Base-by-base conservation (phyloP, 2,888 invertebrate species). In the Agriopis marginaria region DNA sequence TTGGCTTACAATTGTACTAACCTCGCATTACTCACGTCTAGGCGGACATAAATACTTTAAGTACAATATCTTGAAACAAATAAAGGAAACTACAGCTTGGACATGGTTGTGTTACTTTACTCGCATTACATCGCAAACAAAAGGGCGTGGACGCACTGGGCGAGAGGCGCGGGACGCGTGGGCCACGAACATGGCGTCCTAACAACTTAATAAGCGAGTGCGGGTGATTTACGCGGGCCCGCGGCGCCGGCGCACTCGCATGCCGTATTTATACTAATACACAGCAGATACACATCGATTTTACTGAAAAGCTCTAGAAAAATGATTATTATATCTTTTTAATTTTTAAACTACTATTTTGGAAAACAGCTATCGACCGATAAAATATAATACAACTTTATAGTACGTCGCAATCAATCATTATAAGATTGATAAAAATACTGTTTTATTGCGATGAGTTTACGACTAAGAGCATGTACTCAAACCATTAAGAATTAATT, bases 161-260 rank as follows among this genome's bases (percentile, higher is more conserved):
- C 77, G 80, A 79, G 81, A 79, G 81, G 66, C 47, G 61, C 51
- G 75, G 82, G 87, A 86, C 91, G 94, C 93, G 93, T 93, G 91
- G 92, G 91, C 89, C 81, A 80, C 85, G 84, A 86, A 88, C 88
- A 89, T 87, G 91, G 88, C 90, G 86, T 88, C 82, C 89, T 89
- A 92, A 94, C 94, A 92, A 92, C 94, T 91, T 94, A 94, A 94
- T 94, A 94, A 92, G 93, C 87, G 88, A 92, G 89, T 92, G 88
- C 77, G 84, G 80, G 89, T 93, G 93, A 94, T 94, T 93, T 93
- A 94, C 93, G 90, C 87, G 80, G 80, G 91, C 94, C 87, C 83
- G 89, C 89, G 92, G 93, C 93, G 92, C 93, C 93, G 91, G 91
- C 91, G 90, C 92, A 88, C 74, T 83, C 85, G 77, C 82, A 80